These are phyloP conservation scores for Anarsia innoxiella DNA, from an alignment of 2,888 invertebrate species.

Conservation along the genomic window DNA sequence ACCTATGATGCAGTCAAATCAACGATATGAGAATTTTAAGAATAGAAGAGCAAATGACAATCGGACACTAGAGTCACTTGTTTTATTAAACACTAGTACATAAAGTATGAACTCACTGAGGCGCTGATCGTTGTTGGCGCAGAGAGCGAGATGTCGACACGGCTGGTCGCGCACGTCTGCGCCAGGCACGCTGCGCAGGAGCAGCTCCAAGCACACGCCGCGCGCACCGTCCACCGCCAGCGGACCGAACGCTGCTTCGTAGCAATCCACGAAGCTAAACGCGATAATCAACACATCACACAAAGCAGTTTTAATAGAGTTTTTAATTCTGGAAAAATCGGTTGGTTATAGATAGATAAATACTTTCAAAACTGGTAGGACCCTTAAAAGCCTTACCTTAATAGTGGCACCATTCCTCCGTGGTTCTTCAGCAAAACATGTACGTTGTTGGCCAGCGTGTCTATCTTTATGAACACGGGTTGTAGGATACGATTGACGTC, in stretches of 20 bases:
- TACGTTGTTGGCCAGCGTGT: constrained; percentile 78
- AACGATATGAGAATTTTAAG: too few relatives aligned
- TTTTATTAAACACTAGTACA: too few relatives aligned
- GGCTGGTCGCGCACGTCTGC: constrained; percentile 70
- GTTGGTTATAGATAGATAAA: too few relatives aligned
- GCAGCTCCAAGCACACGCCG: constrained; percentile 92
- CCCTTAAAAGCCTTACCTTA: constrained; percentile 82
- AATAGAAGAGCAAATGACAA: too few relatives aligned
- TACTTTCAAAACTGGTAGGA: too few relatives aligned
- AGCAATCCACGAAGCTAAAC: constrained; percentile 86
- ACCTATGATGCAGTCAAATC: too few relatives aligned
- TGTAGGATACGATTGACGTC: constrained; percentile 74
- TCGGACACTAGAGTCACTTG: too few relatives aligned
- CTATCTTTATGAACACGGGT: constrained; percentile 80
- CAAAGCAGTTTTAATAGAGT: too few relatives aligned
- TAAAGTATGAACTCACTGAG: too few relatives aligned
- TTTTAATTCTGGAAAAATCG: too few relatives aligned
- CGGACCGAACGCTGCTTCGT: constrained; percentile 81
- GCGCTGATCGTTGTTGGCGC: constrained; percentile 19
- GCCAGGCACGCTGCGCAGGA: constrained; percentile 88
- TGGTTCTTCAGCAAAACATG: constrained; percentile 82
- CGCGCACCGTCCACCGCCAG: constrained; percentile 74
- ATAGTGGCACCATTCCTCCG: constrained; percentile 84
- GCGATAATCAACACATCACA: too few relatives aligned
- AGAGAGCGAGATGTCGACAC: constrained; percentile 49